Evolutionary conservation across 2,888 invertebrate genomes (phyloP).

Genomic region (Drosophila nr. perissopoda): DNA sequence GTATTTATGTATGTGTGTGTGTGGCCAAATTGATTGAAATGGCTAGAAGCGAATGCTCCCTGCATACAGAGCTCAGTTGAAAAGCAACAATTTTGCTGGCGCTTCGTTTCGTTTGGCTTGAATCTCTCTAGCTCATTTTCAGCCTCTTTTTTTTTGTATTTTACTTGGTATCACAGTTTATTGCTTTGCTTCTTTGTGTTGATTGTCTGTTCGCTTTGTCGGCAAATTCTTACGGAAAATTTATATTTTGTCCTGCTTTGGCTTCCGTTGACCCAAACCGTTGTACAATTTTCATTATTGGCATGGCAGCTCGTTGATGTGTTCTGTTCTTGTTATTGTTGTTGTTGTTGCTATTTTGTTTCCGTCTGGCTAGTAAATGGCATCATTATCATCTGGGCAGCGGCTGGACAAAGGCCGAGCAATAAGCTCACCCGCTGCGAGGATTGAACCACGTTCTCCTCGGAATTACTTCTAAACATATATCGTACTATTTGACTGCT

Average conservation of each 20-base stretch:
- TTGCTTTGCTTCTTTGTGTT: conserved; percentile 57
- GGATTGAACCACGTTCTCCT: conserved; percentile 15
- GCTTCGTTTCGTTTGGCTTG: conserved; percentile 41
- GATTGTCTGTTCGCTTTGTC: conserved; percentile 62
- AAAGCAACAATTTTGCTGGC: conserved; percentile 48
- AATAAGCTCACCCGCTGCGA: conserved; percentile 33
- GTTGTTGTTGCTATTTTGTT: conserved; percentile 44
- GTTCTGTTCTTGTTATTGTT: conserved; percentile 23
- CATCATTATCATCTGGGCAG: conserved; percentile 60
- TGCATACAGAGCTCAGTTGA: conserved; percentile 48
- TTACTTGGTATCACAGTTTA: conserved; percentile 49
- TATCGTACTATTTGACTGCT: conserved; percentile 44
- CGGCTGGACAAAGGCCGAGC: conserved; percentile 34
- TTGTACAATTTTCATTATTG: conserved; percentile 72
- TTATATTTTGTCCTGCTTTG: conserved; percentile 35
- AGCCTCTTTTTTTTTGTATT: conserved; percentile 42
- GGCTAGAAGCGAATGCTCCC: conserved; percentile 78
- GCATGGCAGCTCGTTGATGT: conserved; percentile 51
- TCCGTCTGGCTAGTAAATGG: conserved; percentile 55
- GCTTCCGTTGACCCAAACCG: conserved; percentile 27
- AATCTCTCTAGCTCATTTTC: conserved; percentile 54
- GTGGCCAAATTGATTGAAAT: conserved; percentile 79
- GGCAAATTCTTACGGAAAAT: conserved; percentile 45
- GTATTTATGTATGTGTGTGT: conserved; percentile 22
- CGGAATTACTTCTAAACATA: conserved; percentile 17